Evolutionary conservation across 2,888 invertebrate species (phyloP), one percentile per base, ranked within the genome.

Genomic region (Drosophila nigritarsus): DNA sequence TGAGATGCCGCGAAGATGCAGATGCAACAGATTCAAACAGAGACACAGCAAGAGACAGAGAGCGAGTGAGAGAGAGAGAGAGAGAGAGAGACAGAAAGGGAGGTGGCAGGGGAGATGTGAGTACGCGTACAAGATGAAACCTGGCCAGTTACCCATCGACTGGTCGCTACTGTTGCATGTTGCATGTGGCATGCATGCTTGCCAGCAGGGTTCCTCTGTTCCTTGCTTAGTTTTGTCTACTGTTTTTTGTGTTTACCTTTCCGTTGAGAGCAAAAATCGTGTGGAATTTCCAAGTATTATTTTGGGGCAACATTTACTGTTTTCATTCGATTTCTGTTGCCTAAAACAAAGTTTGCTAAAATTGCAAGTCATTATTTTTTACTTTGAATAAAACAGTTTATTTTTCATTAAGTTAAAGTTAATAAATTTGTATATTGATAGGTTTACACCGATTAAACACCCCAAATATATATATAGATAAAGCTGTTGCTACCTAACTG

Each of bases 1-100:
- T 87, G 89, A 89, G 70, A 87, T 70, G 78, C 78, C 66, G 63
- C 68, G 50, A 48, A 74, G 78, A 81, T 78, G 79, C 82, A 62
- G 78, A 77, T 79, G 82, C 75, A 62, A 45, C 32, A 34, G 30
- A 59, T 55, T 54, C 36, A 38, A 34, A 40, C 40, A 11, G 18
- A 45, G 45, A 13, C n/a, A 18, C 3, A 42, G 13, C 20, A 24
- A n/a, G 24, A 20, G 11, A n/a, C n/a, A 13, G 15, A 0, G 6
- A 15, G 3, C 3, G 6, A 24, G 32, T 9, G 15, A 38, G 29
- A 29, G 34, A 1, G 24, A 3, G 40, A 42, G 51, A 32, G 6
- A 20, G 15, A 2, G n/a, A 8, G 6, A 1, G 6, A 15, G 48
- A 29, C 6, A 29, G 29, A 9, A 11, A 32, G 20, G 40, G 11